Base-by-base conservation (phyloP, 2,888 invertebrate species). In the Periphyllus acericola region DNA sequence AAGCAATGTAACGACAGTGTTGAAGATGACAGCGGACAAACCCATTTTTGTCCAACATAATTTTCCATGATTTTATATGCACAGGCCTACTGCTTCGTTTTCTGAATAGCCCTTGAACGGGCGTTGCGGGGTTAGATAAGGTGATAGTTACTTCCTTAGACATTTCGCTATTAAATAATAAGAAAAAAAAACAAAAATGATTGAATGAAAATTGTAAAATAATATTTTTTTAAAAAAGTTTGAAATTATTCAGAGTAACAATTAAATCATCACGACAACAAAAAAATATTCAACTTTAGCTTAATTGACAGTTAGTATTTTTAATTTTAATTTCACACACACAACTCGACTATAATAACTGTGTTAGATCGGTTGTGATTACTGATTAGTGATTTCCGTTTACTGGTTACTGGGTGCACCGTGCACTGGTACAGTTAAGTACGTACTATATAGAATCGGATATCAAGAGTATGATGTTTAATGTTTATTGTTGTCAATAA, bases 1-100 rank as follows among this genome's bases (percentile, higher is more conserved):
- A 89, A 25, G 90, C 90, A 89, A 90, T 89, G 88, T 90, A 90
- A 34, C 89, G 89, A 83, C 90, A 90, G 72, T 90, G 90, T 82
- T 90, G 89, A 79, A 90, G 90, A 76, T 89, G 87, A 68, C 90
- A 90, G 21, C 89, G 89, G 1, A 90, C 90, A 80, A 89, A 90
- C 14, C 90, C 90, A 85, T 90, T 89, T 88, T 89, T 90, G 25
- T 90, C 90, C 11, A 90, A 79, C 46, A 90, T 84, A 21, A 90
- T 90, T 76, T 85, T 89, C 90, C 90, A 90, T 29, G 90, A 89
- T 17, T 88, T 83, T n/a, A 90, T 89, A 76, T 90, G 90, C 21
- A 90, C 89, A 4, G 87, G 87, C 34, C 87, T 79, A 36, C 87
- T 87, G 46, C 87, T 87, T 60, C 87, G 80, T 46, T 87, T 87